Evolutionary conservation across 37 sponge, comb jelly and placozoan species (phyloP).

Genomic region (Chondrosia reniformis): DNA sequence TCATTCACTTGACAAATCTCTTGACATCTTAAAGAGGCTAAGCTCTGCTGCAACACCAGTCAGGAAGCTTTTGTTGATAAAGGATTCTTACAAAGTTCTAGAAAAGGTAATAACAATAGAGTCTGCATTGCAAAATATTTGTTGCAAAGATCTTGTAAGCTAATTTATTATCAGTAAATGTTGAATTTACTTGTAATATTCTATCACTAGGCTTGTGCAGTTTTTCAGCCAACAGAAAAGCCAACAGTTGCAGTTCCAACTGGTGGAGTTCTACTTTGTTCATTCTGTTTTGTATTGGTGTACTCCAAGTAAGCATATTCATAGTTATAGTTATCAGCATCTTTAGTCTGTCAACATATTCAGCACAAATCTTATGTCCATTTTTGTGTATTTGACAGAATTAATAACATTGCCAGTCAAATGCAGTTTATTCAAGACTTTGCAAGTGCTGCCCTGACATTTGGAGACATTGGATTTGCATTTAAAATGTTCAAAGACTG

Average conservation of each 20-base stretch:
- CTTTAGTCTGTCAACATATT: too few species aligned
- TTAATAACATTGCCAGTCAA: not conserved
- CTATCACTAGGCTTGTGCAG: not conserved
- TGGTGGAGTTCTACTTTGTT: not conserved
- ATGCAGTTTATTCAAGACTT: slow-evolving; percentile 23
- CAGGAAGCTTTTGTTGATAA: not conserved
- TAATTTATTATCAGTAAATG: not conserved
- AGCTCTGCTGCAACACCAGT: not conserved
- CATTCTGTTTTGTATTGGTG: not conserved
- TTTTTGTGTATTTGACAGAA: not conserved
- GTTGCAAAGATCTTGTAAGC: not conserved
- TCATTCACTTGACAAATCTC: too few species aligned
- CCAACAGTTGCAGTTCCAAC: not conserved
- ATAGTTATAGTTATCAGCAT: too few species aligned
- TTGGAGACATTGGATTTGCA: slow-evolving; percentile 22
- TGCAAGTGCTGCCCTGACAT: not conserved
- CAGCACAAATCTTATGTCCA: too few species aligned
- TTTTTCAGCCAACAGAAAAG: too few species aligned
- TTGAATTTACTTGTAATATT: not conserved
- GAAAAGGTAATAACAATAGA: slow-evolving; percentile 11
- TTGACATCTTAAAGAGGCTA: slow-evolving; percentile 26
- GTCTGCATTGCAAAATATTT: too few species aligned
- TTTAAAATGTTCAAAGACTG: slow-evolving; percentile 11
- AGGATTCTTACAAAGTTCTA: slow-evolving; percentile 9
- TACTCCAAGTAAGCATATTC: not conserved